phyloP scores from a whole-genome alignment of 2,113 vertebrate species.

The Amazona guildingii region DNA sequence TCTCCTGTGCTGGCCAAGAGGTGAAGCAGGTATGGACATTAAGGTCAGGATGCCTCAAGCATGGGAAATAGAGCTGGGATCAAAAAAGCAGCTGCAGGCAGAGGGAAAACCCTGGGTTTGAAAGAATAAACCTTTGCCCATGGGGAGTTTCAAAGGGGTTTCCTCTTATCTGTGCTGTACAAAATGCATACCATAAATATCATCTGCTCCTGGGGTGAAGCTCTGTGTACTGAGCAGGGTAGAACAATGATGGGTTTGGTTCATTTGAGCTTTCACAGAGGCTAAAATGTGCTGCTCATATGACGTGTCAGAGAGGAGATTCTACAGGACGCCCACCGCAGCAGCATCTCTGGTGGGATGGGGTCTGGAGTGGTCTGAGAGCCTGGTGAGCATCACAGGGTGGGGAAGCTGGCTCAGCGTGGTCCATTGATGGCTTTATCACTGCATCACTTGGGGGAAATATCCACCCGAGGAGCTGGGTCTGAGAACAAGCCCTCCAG shows the following conservation, averaged over 20 bases:
- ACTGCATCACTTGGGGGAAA: background rate
- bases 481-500: background rate
- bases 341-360: background rate
- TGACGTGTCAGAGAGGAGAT: background rate
- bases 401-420: background rate
- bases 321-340: background rate
- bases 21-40: background rate
- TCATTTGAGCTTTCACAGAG: background rate
- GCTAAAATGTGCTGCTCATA: background rate
- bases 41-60: background rate
- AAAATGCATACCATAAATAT: background rate
- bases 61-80: background rate
- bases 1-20: background rate
- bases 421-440: background rate
- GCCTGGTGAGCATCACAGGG: background rate
- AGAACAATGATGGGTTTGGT: background rate
- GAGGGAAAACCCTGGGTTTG: rapidly evolving
- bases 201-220: background rate
- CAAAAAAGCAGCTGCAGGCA: background rate
- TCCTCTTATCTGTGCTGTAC: background rate
- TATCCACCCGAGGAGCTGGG: background rate
- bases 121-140: background rate
- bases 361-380: background rate
- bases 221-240: rapidly evolving
- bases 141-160: background rate